Evolutionary conservation across 2,113 vertebrate genomes (phyloP), one percentile per base, ranked within the genome.

Genomic region (Echinops telfairi): DNA sequence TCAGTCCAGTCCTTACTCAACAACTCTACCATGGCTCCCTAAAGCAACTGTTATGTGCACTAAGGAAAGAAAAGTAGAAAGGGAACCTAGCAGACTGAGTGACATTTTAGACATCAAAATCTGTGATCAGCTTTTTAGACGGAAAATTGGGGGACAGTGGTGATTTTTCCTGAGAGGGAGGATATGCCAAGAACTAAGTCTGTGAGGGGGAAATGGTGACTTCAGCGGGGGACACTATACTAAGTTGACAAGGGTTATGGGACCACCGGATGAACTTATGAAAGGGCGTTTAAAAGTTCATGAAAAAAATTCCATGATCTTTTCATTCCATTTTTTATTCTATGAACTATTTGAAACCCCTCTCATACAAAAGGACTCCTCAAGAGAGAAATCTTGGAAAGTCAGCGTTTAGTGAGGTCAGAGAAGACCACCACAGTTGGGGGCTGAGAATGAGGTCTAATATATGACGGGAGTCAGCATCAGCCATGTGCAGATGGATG

Each of bases 401-500:
- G 38, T 27, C 17, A 27, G 16, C 38, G 53, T 14, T 43, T 47
- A 57, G 47, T 12, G 33, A 43, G 47, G 70, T 38, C 33, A 53
- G 71, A 53, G 71, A 33, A 86, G 77, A 81, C 58, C 60, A 19
- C 29, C 5, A 25, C 14, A 0, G 33, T 53, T 10, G 17, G 29
- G n/a, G 57, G 4, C 15, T n/a, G 76, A 77, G 47, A 89, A 20
- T 29, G 83, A 57, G 17, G 22, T 71, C 88, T 20, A 11, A 0
- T 71, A 43, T 36, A 11, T 64, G 78, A 5, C 68, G 40, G 36
- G 83, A 40, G 66, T 85, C 47, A 80, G 76, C 38, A 2, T 22
- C 76, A 10, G 1, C 27, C 36, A 1, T 40, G 82, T 53, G 22
- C 93, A 91, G 79, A 93, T 80, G 64, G 93, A 81, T 66, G 78